Evolutionary conservation across 2,113 vertebrate species (phyloP).

Genomic region (Cricetomys ansorgei): DNA sequence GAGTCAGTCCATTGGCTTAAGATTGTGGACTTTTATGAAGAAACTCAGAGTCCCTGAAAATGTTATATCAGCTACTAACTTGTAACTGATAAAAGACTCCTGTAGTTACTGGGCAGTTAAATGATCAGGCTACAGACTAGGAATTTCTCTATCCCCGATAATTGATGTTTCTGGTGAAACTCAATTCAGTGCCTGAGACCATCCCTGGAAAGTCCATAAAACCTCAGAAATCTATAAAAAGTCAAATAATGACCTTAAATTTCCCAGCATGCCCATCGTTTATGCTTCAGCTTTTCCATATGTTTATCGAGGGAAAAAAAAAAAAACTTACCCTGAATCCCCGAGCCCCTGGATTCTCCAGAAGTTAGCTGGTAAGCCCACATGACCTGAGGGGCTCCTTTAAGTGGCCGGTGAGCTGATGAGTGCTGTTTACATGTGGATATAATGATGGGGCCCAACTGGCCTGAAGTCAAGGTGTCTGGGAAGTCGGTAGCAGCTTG

Average conservation of each 20-base stretch:
- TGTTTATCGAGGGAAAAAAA: slow-evolving; percentile 48
- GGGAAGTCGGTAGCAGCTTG: neutral
- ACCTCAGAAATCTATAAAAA: slow-evolving; percentile 68
- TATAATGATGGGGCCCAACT: neutral
- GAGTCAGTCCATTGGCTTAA: neutral
- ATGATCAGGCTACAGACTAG: slow-evolving; percentile 30
- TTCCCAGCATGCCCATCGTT: neutral
- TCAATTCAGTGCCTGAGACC: slow-evolving; percentile 33
- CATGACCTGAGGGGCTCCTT: neutral
- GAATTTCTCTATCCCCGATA: slow-evolving; percentile 30
- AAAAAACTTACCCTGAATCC: slow-evolving; percentile 8
- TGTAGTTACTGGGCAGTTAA: slow-evolving; percentile 47
- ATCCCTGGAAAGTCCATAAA: slow-evolving; percentile 72
- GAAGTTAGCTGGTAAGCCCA: neutral
- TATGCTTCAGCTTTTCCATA: slow-evolving; percentile 52
- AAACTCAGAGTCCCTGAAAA: slow-evolving; percentile 55
- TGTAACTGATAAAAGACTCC: neutral
- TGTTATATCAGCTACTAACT: slow-evolving; percentile 46
- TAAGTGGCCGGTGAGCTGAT: too few relatives aligned
- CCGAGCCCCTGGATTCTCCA: neutral
- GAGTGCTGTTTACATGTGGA: neutral
- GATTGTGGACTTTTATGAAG: slow-evolving; percentile 50
- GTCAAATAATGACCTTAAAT: slow-evolving; percentile 1
- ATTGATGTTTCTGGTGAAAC: slow-evolving; percentile 48
- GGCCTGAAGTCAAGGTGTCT: neutral